phyloP scores from a whole-genome alignment of 2,888 invertebrate species.

The Labia minor region DNA sequence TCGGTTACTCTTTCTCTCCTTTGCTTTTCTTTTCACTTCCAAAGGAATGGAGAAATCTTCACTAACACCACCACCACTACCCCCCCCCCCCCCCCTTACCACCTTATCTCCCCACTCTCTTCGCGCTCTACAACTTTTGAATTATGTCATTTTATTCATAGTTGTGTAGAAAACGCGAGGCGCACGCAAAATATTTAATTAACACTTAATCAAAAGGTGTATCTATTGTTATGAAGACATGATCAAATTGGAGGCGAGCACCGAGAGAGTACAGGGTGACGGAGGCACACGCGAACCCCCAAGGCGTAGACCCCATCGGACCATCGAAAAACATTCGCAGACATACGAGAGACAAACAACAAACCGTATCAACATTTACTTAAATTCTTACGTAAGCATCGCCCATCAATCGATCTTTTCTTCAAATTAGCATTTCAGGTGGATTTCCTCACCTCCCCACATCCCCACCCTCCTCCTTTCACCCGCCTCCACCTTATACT shows the following conservation, averaged over 20 bases:
- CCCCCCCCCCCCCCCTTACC: neutral
- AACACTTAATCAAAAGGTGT: conserved; percentile 13
- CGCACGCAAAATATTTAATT: conserved; percentile 13
- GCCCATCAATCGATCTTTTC: neutral
- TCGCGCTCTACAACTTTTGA: conserved; percentile 13
- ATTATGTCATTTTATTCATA: conserved; percentile 13
- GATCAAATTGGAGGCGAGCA: neutral
- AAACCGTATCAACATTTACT: neutral
- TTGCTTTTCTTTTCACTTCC: neutral
- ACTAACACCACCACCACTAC: neutral
- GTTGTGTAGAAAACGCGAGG: neutral
- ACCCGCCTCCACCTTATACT: neutral
- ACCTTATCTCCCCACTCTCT: too few relatives aligned
- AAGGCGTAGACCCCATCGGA: too few relatives aligned
- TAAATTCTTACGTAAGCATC: neutral
- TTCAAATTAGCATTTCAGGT: neutral
- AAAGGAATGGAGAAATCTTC: neutral
- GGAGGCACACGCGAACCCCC: neutral
- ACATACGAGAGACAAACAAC: neutral
- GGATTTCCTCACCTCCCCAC: too few relatives aligned
- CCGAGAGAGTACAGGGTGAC: neutral
- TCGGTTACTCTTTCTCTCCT: neutral
- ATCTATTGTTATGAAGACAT: neutral
- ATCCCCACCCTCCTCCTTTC: too few relatives aligned
- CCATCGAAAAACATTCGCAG: too few relatives aligned